Percentiles rank a stretch among this genome's conserved stretches.
Conservation (phyloP, 37 sponge, comb jelly and placozoan species). For the Beroe ovata region DNA sequence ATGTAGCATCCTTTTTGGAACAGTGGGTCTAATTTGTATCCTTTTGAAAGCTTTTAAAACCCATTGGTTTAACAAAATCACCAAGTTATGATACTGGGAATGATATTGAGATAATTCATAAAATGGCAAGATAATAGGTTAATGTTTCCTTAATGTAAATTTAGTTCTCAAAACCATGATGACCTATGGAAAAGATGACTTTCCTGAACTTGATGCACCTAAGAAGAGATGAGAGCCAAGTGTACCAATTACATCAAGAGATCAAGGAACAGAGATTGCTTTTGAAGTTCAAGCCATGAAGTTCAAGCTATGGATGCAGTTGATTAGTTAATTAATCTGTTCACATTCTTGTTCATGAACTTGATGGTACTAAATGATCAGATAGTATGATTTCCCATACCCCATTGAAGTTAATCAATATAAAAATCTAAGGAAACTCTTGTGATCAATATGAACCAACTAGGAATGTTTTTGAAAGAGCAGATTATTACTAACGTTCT, state of each 20-base stretch:
- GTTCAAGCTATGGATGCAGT: too few relatives aligned
- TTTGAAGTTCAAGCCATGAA: too few relatives aligned
- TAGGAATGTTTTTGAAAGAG: not conserved
- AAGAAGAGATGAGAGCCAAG: not conserved
- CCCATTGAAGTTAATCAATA: too few relatives aligned
- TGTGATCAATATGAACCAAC: too few relatives aligned
- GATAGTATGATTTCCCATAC: too few relatives aligned
- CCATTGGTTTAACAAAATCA: not conserved
- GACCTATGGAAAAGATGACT: constrained; percentile 21
- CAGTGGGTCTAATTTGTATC: not conserved
- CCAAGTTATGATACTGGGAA: not conserved
- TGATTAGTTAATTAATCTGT: too few relatives aligned
- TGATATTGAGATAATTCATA: too few relatives aligned
- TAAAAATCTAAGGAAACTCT: too few relatives aligned
- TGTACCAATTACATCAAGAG: not conserved
- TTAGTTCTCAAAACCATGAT: constrained; percentile 35
- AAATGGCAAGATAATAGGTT: too few relatives aligned
- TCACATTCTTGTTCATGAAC: too few relatives aligned
- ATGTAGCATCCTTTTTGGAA: not conserved
- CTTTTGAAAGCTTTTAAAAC: not conserved
- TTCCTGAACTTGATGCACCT: constrained; percentile 54
- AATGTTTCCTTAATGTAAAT: not conserved
- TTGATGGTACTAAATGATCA: too few relatives aligned
- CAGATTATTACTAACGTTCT: not conserved
- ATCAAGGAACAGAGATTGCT: too few relatives aligned